Base-by-base conservation (phyloP, 2,797 vertebrate genomes). In the Chaetophractus vellerosus region DNA sequence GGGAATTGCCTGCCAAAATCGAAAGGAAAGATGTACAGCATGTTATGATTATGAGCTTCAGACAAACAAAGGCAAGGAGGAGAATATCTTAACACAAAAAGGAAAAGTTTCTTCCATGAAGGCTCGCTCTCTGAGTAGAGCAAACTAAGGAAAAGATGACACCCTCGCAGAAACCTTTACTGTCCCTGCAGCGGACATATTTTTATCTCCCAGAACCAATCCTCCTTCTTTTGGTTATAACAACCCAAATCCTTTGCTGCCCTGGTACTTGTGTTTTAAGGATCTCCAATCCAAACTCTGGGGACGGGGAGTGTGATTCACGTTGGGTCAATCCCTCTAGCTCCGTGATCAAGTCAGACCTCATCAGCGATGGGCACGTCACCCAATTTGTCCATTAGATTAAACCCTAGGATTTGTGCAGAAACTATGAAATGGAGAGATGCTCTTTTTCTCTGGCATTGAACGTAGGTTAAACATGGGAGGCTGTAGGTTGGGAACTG, bases 31-130 rank as follows among this genome's bases (percentile, higher is more conserved):
- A 84, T 26, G 80, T 11, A 80, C 19, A 81, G 0, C 94, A 89
- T 69, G 95, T 95, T 66, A 72, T 84, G 93, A 95, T 79, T 97
- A 90, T 61, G 80, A 95, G 79, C 48, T 80, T 93, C 61, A 83
- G 91, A 93, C 48, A 97, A 97, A 88, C 33, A 93, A 96, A 33
- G 6, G 82, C 36, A 95, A 41, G 82, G 3, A 90, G 24, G 2
- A 96, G 91, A 95, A 75, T 15, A 12, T 59, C 92, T 91, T 96
- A 52, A 79, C 95, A 88, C 83, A 87, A 96, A 96, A 74, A 88
- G 28, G 23, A 85, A 63, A 87, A 33, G 41, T 88, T 94, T 82
- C 90, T 95, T 85, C 87, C 59, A 59, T 68, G 68, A 89, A 95
- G 81, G 52, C 38, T 33, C 0, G 86, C 71, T 93, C 41, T 82